phyloP scores from a whole-genome alignment of 2,888 invertebrate species.

The Caenorhabditis japonica region DNA sequence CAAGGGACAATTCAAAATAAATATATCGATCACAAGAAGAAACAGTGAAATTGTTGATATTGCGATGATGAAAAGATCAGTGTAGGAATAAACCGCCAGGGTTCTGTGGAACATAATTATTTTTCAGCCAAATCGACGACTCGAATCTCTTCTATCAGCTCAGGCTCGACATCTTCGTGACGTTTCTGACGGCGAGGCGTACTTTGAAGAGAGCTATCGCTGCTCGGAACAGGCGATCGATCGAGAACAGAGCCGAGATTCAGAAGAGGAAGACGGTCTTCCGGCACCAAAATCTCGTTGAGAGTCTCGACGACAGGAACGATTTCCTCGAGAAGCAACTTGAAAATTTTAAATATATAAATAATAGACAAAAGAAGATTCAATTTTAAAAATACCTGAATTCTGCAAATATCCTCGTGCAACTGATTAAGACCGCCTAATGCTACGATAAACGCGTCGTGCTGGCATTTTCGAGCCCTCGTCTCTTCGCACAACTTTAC shows the following conservation, averaged over 20 bases:
- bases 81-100: slow-evolving; percentile 12
- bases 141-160: slow-evolving; percentile 57
- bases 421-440: slow-evolving; percentile 40
- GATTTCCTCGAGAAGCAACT: slow-evolving; percentile 66
- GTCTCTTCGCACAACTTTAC: slow-evolving; percentile 29
- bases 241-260: slow-evolving; percentile 55
- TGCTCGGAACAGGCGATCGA: slow-evolving; percentile 48
- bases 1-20: background rate
- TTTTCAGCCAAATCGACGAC: slow-evolving; percentile 47
- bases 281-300: slow-evolving; percentile 67
- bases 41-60: slow-evolving; percentile 11
- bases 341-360: too few relatives aligned
- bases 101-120: slow-evolving; percentile 1
- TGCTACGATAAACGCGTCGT: slow-evolving; percentile 40
- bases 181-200: slow-evolving; percentile 42
- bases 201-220: slow-evolving; percentile 54
- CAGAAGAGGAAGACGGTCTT: slow-evolving; percentile 68
- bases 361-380: too few relatives aligned
- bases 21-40: slow-evolving; percentile 21
- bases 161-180: slow-evolving; percentile 8
- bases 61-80: slow-evolving; percentile 14
- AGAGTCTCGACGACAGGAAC: slow-evolving; percentile 64
- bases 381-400: slow-evolving; percentile 37
- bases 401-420: slow-evolving; percentile 51
- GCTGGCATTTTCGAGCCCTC: slow-evolving; percentile 25